Evolutionary conservation across 2,797 vertebrate genomes (phyloP).

Genomic region (Scolopax bukidnonensis): DNA sequence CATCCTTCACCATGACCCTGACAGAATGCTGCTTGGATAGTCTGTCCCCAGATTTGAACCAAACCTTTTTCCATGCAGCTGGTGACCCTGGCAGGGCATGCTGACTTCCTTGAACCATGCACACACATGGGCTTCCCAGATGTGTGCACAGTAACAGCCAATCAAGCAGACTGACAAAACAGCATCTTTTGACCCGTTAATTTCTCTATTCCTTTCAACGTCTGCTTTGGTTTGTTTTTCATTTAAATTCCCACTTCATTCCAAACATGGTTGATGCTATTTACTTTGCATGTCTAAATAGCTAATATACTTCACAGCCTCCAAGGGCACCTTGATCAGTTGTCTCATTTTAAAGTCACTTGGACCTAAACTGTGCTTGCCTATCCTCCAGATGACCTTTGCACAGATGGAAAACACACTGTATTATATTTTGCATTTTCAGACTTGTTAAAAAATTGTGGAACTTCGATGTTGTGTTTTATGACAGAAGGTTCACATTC

Average conservation of each 20-base stretch:
- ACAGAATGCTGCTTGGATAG: accelerated
- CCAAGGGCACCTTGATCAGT: not conserved
- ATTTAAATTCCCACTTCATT: not conserved
- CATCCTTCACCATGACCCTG: not conserved
- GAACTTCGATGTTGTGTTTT: not conserved
- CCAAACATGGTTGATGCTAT: not conserved
- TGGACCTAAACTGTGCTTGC: not conserved
- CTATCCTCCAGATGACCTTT: not conserved
- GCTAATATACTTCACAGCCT: not conserved
- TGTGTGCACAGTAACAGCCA: not conserved
- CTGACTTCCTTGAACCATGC: not conserved
- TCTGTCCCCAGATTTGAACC: not conserved
- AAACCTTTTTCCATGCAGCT: not conserved
- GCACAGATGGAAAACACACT: not conserved
- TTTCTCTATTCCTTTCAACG: not conserved
- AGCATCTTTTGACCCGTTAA: not conserved
- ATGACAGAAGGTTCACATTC: not conserved
- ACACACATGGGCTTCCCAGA: accelerated
- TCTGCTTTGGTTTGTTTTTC: not conserved
- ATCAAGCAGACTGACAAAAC: not conserved
- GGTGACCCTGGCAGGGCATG: not conserved
- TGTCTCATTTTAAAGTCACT: not conserved
- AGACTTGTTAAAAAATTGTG: not conserved
- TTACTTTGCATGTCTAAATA: not conserved
- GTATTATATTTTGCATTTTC: not conserved